Conservation (phyloP, 2,888 invertebrate genomes). For the Trichopoda pennipes region DNA sequence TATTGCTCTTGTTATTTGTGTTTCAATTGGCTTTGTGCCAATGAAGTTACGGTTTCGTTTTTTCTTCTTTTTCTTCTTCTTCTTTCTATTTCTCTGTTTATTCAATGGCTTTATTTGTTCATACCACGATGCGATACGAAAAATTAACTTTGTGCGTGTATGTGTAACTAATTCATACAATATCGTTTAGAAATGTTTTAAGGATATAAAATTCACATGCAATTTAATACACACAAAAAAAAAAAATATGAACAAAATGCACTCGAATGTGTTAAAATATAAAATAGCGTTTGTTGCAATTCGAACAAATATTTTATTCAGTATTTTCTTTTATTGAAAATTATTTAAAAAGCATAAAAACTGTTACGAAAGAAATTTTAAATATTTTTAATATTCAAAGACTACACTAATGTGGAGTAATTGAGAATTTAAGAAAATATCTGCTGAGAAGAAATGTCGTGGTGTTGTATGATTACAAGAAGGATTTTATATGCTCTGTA, state of each 20-base stretch:
- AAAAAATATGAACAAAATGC: background rate
- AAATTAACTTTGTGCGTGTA: constrained; percentile 9
- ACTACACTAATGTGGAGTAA: background rate
- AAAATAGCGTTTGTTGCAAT: constrained; percentile 6
- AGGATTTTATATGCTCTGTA: too few relatives aligned
- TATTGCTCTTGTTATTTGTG: constrained; percentile 46
- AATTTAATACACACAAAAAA: background rate
- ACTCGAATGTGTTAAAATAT: background rate
- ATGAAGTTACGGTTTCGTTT: constrained; percentile 44
- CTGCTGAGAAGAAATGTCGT: too few relatives aligned
- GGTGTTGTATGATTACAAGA: too few relatives aligned
- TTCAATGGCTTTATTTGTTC: constrained; percentile 33
- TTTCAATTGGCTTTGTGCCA: constrained; percentile 64
- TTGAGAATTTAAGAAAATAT: background rate
- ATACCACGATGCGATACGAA: constrained; percentile 1
- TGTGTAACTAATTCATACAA: constrained; percentile 23
- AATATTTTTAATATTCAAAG: background rate
- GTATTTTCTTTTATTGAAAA: constrained; percentile 19
- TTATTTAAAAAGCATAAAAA: constrained; percentile 60
- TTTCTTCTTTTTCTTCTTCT: too few relatives aligned
- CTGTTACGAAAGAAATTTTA: constrained; percentile 12
- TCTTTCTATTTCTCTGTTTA: background rate
- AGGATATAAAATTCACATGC: background rate
- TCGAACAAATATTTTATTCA: constrained; percentile 14
- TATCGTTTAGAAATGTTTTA: constrained; percentile 33